Conservation (phyloP, 2,888 invertebrate genomes). For the Helobdella robusta region DNA sequence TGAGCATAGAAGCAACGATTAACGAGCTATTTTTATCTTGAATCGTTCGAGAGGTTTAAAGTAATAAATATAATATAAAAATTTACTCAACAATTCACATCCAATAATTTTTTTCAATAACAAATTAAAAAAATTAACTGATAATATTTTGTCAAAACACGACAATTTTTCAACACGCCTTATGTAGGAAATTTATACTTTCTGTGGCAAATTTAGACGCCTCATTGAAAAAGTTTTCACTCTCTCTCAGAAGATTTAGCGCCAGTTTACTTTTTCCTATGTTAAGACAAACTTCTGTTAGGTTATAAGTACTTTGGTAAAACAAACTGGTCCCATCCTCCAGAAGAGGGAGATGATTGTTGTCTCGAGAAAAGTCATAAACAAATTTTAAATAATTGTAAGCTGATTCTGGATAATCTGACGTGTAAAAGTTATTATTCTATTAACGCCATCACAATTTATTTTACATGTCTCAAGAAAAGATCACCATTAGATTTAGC, state of each 20-base stretch:
- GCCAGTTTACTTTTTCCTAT: not conserved
- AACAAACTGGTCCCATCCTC: constrained; percentile 12
- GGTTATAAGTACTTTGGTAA: constrained; percentile 6
- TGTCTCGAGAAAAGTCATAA: constrained; percentile 11
- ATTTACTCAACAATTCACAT: too few relatives aligned
- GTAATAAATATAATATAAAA: too few relatives aligned
- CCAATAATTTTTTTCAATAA: too few relatives aligned
- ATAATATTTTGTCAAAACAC: too few relatives aligned
- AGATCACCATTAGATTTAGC: constrained; percentile 13
- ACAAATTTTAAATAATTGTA: constrained; percentile 16
- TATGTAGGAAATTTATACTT: constrained; percentile 11
- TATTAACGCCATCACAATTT: not conserved
- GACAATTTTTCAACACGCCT: too few relatives aligned
- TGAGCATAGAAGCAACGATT: constrained; percentile 10
- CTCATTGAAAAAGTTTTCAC: constrained; percentile 10
- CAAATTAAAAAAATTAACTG: too few relatives aligned
- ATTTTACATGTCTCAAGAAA: not conserved
- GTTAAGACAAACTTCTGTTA: constrained; percentile 16
- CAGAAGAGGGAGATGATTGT: not conserved
- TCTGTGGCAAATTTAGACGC: constrained; percentile 21
- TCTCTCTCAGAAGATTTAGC: constrained; percentile 3
- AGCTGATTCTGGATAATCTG: constrained; percentile 11
- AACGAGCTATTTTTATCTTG: constrained; percentile 5
- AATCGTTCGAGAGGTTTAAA: too few relatives aligned
- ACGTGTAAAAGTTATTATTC: not conserved